These are phyloP conservation scores for Pitangus sulphuratus DNA, from an alignment of 2,797 vertebrate genomes.

Conservation along the genomic window DNA sequence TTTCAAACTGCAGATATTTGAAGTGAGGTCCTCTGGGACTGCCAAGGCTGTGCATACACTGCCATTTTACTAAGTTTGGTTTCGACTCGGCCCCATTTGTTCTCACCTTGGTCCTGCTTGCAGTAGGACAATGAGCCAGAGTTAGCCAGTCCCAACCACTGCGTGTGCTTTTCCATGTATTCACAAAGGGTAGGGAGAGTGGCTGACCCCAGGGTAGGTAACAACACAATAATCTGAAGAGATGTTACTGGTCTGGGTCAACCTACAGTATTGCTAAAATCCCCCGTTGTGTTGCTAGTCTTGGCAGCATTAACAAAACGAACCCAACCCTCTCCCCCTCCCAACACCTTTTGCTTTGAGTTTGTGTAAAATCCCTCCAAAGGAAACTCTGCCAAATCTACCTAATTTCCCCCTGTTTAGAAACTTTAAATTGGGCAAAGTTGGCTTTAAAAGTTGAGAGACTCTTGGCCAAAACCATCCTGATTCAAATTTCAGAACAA, in stretches of 20 bases:
- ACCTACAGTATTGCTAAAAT: background rate
- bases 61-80: background rate
- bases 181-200: background rate
- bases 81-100: background rate
- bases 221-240: background rate
- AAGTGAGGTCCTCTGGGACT: background rate
- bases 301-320: background rate
- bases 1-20: background rate
- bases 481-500: conserved; percentile 5
- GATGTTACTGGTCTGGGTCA: background rate
- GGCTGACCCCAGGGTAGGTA: background rate
- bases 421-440: background rate
- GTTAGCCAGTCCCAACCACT: background rate
- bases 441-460: background rate
- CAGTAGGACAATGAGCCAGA: background rate
- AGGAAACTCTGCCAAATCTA: background rate
- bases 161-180: background rate
- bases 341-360: background rate
- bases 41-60: background rate
- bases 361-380: background rate
- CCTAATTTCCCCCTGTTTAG: background rate
- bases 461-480: background rate
- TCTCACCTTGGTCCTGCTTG: background rate
- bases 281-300: background rate
- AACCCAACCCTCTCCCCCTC: background rate